Percentiles rank a stretch among this genome's conserved stretches.
These are phyloP conservation scores for Xenopus petersii DNA, from an alignment of 2,797 vertebrate genomes.

Conservation along the genomic window DNA sequence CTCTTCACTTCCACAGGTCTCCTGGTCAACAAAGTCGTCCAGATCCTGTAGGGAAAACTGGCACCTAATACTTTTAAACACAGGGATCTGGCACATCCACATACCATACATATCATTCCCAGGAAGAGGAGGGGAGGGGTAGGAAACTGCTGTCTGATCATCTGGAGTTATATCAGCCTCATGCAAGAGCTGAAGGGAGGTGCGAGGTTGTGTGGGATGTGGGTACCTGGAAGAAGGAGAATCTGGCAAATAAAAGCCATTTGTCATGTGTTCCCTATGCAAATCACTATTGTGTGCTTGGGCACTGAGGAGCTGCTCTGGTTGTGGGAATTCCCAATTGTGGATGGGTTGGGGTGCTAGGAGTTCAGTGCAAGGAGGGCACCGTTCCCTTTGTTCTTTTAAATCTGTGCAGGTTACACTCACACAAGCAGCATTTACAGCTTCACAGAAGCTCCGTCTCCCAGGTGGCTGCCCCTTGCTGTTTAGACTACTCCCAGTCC, in stretches of 20 bases:
- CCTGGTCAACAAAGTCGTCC: slow-evolving; percentile 59
- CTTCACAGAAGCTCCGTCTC: neutral
- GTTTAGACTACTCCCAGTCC: neutral
- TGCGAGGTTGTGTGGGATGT: slow-evolving; percentile 8
- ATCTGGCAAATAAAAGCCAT: neutral
- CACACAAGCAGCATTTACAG: neutral
- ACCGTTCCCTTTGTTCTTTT: slow-evolving; percentile 8
- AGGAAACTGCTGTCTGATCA: neutral
- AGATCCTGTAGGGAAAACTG: slow-evolving; percentile 62
- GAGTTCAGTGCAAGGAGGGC: neutral
- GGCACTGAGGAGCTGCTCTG: neutral
- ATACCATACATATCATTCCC: slow-evolving; percentile 29
- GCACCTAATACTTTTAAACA: slow-evolving; percentile 64
- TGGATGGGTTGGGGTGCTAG: neutral
- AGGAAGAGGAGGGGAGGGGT: slow-evolving; percentile 3
- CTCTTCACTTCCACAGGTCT: slow-evolving; percentile 57
- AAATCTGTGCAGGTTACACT: slow-evolving; percentile 2
- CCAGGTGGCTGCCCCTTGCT: neutral
- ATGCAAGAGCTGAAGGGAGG: slow-evolving; percentile 13
- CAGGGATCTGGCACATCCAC: neutral
- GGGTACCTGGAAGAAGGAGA: slow-evolving; percentile 17
- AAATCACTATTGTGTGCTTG: neutral
- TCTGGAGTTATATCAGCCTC: slow-evolving; percentile 25
- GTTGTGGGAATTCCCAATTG: neutral
- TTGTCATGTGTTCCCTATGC: neutral